Conservation (phyloP, 2,113 vertebrate species). For the Centrocercus urophasianus region DNA sequence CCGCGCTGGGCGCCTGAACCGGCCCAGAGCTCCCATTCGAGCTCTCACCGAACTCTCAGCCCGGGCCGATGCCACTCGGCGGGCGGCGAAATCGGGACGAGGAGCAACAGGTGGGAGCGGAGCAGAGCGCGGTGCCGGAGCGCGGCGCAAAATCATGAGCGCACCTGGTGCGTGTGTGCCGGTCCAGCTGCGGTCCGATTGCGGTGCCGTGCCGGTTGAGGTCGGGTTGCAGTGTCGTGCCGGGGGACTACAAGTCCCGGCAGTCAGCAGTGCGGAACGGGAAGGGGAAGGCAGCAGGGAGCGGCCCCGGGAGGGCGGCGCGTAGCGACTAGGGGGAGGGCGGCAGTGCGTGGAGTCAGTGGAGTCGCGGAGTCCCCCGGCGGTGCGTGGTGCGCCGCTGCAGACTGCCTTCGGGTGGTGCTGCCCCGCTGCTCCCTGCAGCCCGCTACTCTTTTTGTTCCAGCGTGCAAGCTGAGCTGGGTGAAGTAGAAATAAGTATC, state of each 20-base stretch:
- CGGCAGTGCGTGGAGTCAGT: no score
- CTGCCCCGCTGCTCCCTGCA: neutral
- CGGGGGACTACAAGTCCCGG: neutral
- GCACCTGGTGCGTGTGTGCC: neutral
- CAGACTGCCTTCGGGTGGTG: no score
- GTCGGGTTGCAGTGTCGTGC: neutral
- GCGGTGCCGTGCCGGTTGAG: neutral
- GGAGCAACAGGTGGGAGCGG: neutral
- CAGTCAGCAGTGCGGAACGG: neutral
- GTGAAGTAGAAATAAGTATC: neutral
- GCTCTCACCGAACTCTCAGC: neutral
- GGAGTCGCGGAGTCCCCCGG: no score
- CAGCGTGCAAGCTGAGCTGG: neutral
- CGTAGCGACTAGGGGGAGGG: neutral
- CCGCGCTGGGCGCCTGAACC: no score
- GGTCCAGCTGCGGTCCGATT: no score
- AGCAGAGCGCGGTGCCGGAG: rapidly evolving
- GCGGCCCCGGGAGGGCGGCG: neutral
- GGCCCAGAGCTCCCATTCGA: no score
- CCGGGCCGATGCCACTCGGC: neutral
- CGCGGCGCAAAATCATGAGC: neutral
- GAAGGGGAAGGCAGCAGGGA: neutral
- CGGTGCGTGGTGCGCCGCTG: no score
- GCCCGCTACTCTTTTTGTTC: no score
- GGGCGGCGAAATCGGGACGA: neutral